Evolutionary conservation across 2,797 vertebrate species (phyloP).

Genomic region (Arctocebus calabarensis): DNA sequence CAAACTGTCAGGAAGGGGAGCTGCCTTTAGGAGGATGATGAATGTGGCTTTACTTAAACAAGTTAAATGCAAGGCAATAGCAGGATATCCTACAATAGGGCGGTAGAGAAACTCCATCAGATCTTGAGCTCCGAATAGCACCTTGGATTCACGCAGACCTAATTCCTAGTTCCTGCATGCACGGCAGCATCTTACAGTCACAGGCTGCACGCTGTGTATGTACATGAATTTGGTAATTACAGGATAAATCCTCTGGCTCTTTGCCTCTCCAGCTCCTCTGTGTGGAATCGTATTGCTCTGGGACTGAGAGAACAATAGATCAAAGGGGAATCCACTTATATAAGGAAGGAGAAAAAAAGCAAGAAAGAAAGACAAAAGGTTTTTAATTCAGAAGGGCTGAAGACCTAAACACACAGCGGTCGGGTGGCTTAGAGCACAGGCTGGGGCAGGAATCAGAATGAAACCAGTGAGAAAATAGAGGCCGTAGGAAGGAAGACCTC

Average conservation of each 20-base stretch:
- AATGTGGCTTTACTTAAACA: not conserved
- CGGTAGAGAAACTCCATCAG: slow-evolving; percentile 28
- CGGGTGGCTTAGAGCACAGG: not conserved
- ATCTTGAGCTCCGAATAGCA: slow-evolving; percentile 11
- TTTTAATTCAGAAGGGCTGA: slow-evolving; percentile 17
- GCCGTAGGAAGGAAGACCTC: not conserved
- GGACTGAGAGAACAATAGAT: slow-evolving; percentile 58
- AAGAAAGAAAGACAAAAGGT: slow-evolving; percentile 51
- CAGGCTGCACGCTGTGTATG: not conserved
- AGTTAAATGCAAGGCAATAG: not conserved
- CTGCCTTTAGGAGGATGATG: not conserved
- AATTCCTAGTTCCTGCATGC: not conserved
- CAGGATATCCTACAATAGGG: not conserved
- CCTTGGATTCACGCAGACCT: not conserved
- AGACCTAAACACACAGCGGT: not conserved
- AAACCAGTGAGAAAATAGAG: not conserved
- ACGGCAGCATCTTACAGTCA: not conserved
- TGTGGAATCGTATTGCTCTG: slow-evolving; percentile 51
- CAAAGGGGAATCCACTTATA: slow-evolving; percentile 47
- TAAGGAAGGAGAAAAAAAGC: slow-evolving; percentile 4
- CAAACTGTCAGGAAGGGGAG: not conserved
- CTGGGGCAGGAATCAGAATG: not conserved
- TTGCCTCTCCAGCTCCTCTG: slow-evolving; percentile 34
- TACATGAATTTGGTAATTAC: slow-evolving; percentile 55
- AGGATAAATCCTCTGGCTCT: slow-evolving; percentile 56